phyloP scores from a whole-genome alignment of 2,113 vertebrate species.

The Thinocorus orbignyianus region DNA sequence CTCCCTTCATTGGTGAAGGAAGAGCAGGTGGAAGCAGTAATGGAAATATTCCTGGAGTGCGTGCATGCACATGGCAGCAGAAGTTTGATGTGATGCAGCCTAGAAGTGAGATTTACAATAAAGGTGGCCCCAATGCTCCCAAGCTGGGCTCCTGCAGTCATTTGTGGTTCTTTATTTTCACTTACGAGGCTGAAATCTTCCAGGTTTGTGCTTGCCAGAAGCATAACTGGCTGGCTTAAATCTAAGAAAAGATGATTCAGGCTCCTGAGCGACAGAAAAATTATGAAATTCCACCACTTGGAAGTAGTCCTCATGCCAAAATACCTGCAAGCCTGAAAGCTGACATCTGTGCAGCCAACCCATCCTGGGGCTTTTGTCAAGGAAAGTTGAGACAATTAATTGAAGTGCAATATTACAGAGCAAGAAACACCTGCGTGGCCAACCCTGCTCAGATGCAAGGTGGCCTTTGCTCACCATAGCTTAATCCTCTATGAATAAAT shows the following conservation, averaged over 20 bases:
- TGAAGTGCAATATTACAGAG: not conserved
- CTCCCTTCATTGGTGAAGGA: not conserved
- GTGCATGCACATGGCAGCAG: accelerated
- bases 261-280: not conserved
- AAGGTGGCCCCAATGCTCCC: not conserved
- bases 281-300: not conserved
- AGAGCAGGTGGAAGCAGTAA: not conserved
- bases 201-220: not conserved
- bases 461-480: accelerated
- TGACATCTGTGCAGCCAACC: not conserved
- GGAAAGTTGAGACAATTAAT: not conserved
- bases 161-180: not conserved
- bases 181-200: not conserved
- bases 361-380: accelerated
- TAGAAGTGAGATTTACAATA: not conserved
- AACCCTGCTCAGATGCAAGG: not conserved
- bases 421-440: accelerated
- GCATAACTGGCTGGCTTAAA: not conserved
- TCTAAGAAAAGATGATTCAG: not conserved
- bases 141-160: not conserved
- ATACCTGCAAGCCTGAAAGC: not conserved
- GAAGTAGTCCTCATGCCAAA: accelerated
- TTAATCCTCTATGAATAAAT: accelerated
- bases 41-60: not conserved
- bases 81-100: accelerated